Conservation (phyloP, 1,140 invertebrate species). For the Pseudoatta argentina region DNA sequence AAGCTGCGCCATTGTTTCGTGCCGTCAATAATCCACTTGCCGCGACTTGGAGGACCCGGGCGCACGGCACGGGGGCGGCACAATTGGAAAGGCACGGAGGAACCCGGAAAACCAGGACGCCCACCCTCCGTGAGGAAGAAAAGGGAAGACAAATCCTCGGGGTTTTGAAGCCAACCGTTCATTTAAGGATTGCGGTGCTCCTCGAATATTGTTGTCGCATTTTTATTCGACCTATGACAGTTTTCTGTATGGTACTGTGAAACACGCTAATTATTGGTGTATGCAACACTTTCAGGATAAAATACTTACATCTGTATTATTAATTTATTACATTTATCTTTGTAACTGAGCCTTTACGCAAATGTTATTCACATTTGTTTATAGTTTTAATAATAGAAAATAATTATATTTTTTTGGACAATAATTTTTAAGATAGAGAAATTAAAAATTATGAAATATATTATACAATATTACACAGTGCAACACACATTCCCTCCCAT, state of each 20-base stretch:
- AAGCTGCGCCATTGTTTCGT: slow-evolving; percentile 84
- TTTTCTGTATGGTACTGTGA: neutral
- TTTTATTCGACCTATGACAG: slow-evolving; percentile 3
- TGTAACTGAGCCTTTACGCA: neutral
- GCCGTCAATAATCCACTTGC: slow-evolving; percentile 85
- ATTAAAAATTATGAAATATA: neutral
- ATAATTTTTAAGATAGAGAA: neutral
- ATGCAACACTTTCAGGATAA: neutral
- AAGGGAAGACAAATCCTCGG: slow-evolving; percentile 55
- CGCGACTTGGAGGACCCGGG: slow-evolving; percentile 80
- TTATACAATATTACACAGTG: neutral
- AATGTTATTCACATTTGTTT: neutral
- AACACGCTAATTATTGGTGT: neutral
- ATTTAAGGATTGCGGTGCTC: slow-evolving; percentile 51
- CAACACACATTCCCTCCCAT: too few species aligned
- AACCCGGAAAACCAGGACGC: slow-evolving; percentile 70
- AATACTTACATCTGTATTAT: neutral
- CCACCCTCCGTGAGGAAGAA: slow-evolving; percentile 58
- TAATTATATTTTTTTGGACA: neutral
- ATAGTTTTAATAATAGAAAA: neutral
- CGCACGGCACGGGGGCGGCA: slow-evolving; percentile 69
- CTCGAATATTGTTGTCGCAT: slow-evolving; percentile 1
- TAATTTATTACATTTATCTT: neutral
- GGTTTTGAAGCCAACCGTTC: slow-evolving; percentile 43
- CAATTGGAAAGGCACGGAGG: slow-evolving; percentile 77